Conservation (phyloP, 2,113 vertebrate genomes). For the Prinia subflava region DNA sequence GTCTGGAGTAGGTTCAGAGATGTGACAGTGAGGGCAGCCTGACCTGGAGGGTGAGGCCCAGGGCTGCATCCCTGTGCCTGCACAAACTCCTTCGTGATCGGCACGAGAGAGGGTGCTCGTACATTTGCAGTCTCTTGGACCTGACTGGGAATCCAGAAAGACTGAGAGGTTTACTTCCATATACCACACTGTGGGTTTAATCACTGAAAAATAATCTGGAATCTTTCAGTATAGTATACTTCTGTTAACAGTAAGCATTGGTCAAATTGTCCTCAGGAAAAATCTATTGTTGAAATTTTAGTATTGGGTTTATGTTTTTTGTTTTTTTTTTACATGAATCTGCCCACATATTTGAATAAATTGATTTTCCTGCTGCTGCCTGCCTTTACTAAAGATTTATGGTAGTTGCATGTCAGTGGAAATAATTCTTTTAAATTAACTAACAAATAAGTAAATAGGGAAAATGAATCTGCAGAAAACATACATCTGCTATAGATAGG, state of each 20-base stretch:
- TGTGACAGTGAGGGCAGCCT: background rate
- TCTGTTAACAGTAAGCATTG: background rate
- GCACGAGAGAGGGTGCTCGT: rapidly evolving
- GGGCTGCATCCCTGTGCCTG: background rate
- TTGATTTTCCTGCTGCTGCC: background rate
- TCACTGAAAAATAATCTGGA: background rate
- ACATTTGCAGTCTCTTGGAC: background rate
- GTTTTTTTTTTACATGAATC: background rate
- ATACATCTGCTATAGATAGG: background rate
- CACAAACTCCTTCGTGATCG: rapidly evolving
- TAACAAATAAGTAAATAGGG: background rate
- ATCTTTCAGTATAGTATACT: background rate
- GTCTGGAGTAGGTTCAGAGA: background rate
- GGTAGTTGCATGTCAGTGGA: background rate
- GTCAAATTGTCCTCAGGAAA: background rate
- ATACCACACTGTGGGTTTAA: background rate
- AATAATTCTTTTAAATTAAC: constrained; percentile 5
- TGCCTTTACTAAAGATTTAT: background rate
- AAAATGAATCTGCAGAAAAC: background rate
- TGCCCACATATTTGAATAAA: background rate
- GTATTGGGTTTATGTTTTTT: background rate
- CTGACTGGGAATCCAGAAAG: background rate
- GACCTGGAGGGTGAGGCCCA: background rate
- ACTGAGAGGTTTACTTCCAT: background rate
- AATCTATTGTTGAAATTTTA: background rate